Base-by-base conservation (phyloP, 2,797 vertebrate species). In the Mastacembelus armatus region DNA sequence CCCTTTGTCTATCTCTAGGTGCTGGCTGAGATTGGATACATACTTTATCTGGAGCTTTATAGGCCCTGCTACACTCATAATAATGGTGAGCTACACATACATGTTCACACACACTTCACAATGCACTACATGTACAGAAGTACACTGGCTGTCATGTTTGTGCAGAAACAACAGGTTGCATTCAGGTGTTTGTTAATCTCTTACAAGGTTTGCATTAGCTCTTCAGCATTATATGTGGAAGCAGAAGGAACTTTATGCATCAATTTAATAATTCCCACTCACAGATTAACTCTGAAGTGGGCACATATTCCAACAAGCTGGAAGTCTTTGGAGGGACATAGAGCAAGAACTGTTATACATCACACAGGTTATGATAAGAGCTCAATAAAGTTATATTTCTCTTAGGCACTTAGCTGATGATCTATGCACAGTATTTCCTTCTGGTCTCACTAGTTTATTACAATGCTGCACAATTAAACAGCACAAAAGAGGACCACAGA, bases 11-110 rank as follows among this genome's bases (percentile, higher is more conserved):
- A 56, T 92, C 86, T 92, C 78, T 92, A 99, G 97, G 91, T 99
- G 98, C 91, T 99, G 98, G 98, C 94, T 99, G 29, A 94, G 98
- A 73, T 92, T 98, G 92, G 98, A 99, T 91, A 99, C 98, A 59
- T 99, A 99, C 92, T 99, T 99, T 89, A 99, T 99, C 93, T 99
- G 98, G 98, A 99, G 98, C 90, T 99, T 99, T 92, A 99, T 99
- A 94, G 98, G 98, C 86, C 98, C 98, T 1, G 98, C 98, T 49
- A 99, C 98, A 69, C 95, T 99, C 91, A 99, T 99, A 92, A 99
- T 99, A 89, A 99, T 99, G 98, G 98, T 98, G 91, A 96, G 95
- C 78, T 2, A 66, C 59, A 90, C 80, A 59, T 61, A 48, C 62
- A 77, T 64, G 78, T 59, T 47, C 45, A 49, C 55, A 30, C 67